Evolutionary conservation across 2,113 vertebrate genomes (phyloP).

Genomic region (Etia nguti): DNA sequence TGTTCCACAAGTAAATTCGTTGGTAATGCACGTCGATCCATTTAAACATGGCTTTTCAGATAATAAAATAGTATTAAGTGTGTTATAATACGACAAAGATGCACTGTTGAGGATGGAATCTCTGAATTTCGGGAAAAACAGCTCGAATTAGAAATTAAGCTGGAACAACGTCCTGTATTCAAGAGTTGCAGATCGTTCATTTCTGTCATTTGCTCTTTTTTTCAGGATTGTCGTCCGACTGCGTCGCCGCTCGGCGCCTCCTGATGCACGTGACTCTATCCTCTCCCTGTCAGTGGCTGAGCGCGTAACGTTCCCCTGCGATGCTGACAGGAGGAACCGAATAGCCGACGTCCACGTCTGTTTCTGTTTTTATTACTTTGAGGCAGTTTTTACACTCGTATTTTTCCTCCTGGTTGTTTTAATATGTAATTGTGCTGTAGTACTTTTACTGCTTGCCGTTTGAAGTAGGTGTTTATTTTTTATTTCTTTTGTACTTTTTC

Average conservation of each 20-base stretch:
- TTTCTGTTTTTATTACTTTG: constrained; percentile 47
- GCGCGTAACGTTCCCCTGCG: constrained; percentile 74
- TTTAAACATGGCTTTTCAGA: background rate
- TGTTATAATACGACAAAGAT: background rate
- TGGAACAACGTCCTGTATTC: constrained; percentile 22
- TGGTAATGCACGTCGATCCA: background rate
- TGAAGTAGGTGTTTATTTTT: constrained; percentile 16
- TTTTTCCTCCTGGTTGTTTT: constrained; percentile 30
- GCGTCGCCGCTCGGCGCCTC: constrained; percentile 65
- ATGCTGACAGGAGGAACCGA: constrained; percentile 69
- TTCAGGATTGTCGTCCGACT: constrained; percentile 71
- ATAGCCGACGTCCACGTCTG: constrained; percentile 65
- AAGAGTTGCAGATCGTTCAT: constrained; percentile 53
- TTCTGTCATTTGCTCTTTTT: constrained; percentile 65
- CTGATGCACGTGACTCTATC: constrained; percentile 72
- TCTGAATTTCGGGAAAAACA: background rate
- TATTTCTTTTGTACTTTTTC: constrained; percentile 28
- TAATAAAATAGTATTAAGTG: background rate
- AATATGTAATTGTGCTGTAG: constrained; percentile 59
- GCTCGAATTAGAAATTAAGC: background rate
- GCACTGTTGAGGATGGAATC: background rate
- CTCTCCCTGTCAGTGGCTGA: constrained; percentile 70
- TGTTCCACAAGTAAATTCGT: background rate
- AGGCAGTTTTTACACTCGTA: constrained; percentile 30
- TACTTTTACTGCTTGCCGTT: constrained; percentile 39